These are phyloP conservation scores for Eupeodes corollae DNA, from an alignment of 1,140 invertebrate genomes.

Conservation along the genomic window DNA sequence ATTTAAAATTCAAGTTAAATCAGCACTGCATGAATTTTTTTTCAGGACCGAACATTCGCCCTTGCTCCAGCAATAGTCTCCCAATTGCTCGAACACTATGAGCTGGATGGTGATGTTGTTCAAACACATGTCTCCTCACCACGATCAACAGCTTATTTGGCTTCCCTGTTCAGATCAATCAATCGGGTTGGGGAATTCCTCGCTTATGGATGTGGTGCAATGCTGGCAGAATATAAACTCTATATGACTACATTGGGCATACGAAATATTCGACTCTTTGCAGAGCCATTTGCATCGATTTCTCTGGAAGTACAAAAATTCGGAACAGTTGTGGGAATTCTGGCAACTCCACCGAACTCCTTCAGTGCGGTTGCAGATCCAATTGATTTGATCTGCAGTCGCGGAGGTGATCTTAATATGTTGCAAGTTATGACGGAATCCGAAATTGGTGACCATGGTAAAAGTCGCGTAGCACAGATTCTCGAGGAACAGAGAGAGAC, in stretches of 20 bases:
- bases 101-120: constrained; percentile 57
- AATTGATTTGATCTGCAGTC: constrained; percentile 55
- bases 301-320: constrained; percentile 43
- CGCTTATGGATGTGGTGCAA: constrained; percentile 43
- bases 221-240: constrained; percentile 41
- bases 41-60: constrained; percentile 65
- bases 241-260: constrained; percentile 43
- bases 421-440: constrained; percentile 54
- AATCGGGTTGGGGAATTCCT: constrained; percentile 46
- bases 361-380: constrained; percentile 62
- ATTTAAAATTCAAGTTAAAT: neutral
- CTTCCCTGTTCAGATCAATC: constrained; percentile 51
- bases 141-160: constrained; percentile 59
- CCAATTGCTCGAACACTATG: constrained; percentile 48
- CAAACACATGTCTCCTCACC: constrained; percentile 64
- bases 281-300: constrained; percentile 48
- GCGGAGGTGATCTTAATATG: constrained; percentile 55
- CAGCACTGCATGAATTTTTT: neutral
- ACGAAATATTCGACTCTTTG: constrained; percentile 46
- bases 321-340: constrained; percentile 56
- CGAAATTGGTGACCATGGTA: constrained; percentile 47
- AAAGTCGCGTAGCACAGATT: constrained; percentile 45
- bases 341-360: constrained; percentile 63
- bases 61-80: constrained; percentile 59
- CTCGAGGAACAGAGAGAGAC: constrained; percentile 56